Base-by-base conservation (phyloP, 1,140 invertebrate genomes). In the Eubasilissa regina region DNA sequence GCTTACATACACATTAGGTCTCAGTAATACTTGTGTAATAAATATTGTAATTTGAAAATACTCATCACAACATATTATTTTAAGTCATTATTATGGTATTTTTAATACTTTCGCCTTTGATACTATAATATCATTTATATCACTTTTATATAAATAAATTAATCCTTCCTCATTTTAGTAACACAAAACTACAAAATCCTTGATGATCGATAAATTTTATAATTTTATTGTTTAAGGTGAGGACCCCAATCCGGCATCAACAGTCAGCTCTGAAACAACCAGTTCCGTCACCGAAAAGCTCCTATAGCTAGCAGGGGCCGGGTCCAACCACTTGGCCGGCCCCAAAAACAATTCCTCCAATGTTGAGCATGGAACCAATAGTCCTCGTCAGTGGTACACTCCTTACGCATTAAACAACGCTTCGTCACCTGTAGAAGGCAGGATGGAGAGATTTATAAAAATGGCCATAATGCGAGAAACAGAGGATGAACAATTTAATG, bases 201-300 rank as follows among this genome's bases (percentile, higher is more conserved):
- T n/a, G n/a, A n/a, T n/a, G n/a, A 47, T 79, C 55, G 10, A 1
- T 3, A 10, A 58, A 60, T 60, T 8, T 64, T 76, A 45, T 48
- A 78, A 15, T 56, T 56, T 62, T 25, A 15, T 60, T 43, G 62
- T 86, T 85, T 10, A 82, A 88, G 87, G 86, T 84, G 91, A 89
- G 82, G 89, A 89, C 82, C 87, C 87, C 85, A 89, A 88, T 85
- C 87, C 91, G 81, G 89, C 90, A 83, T 91, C 91, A 80, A 94
- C 92, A 80, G 90, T 93, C 86, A 94, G 93, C 87, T 94, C 93
- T 83, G 93, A 91, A 83, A 94, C 93, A 76, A 94, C 92, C 62
- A 94, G 93, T 89, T 94, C 93, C 80, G 92, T 92, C 55, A 94
- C 92, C 62, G 94, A 95, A 85, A 95, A 94, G 89, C 90, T 95